Evolutionary conservation across 2,888 invertebrate species (phyloP), one percentile per base, ranked within the genome.

Genomic region (Brenthis ino): DNA sequence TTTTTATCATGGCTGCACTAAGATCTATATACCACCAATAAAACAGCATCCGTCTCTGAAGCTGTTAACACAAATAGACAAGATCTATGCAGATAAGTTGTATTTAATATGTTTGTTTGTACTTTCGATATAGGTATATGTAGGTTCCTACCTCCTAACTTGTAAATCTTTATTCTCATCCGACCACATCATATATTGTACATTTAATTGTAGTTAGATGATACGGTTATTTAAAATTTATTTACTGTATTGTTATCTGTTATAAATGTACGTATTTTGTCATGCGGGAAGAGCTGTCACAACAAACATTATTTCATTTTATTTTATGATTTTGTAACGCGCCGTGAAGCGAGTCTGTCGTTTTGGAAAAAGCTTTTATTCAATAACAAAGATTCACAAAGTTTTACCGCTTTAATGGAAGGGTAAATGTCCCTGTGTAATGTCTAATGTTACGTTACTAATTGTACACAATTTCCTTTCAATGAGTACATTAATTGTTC

Each of bases 291-390:
- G 84, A 85, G 80, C 85, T 90, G 92, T 91, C 92, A 92, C 88
- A 92, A 92, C 90, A 92, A 87, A 89, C 88, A 87, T 89, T 89
- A 89, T 87, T 87, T 88, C 83, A 88, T 88, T 89, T 86, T 83
- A 86, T 84, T 91, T 91, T 89, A 91, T 85, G 89, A 85, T 85
- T 84, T 82, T 78, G 84, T 91, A 91, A 92, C 81, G 82, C 79
- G 76, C 85, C 92, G 85, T 92, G 90, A 91, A 88, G 87, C 79
- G 80, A 83, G 75, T 72, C 79, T 80, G 78, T 81, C 86, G 79
- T 86, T 91, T 88, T 82, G 83, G 84, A 82, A 87, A 85, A 84
- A 83, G 75, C 82, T 79, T 81, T 85, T 86, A 82, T 80, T 79
- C 80, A 80, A 83, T 82, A 80, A 85, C 85, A 81, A 82, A 83